A percentile compares a stretch with the other conserved stretches of the same genome.
phyloP scores from a whole-genome alignment of 2,113 vertebrate species.

The Elephas maximus region DNA sequence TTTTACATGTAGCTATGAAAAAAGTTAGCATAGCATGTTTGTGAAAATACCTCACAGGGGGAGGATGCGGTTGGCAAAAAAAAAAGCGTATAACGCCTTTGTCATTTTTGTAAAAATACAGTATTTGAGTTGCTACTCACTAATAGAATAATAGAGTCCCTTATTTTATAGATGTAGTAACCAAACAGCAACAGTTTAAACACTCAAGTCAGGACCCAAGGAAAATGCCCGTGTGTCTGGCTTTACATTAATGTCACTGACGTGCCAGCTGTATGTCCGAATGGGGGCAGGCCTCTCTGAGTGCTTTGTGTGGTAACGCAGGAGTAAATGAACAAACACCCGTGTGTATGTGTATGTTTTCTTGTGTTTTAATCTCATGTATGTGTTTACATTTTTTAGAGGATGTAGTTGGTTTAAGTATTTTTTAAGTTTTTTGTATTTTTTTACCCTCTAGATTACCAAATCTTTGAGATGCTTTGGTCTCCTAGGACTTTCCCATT shows the following conservation, averaged over 20 bases:
- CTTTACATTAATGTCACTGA: background rate
- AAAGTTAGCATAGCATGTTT: no score
- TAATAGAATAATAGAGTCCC: background rate
- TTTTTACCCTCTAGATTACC: background rate
- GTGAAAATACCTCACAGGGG: no score
- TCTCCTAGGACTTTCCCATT: background rate
- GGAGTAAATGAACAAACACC: background rate
- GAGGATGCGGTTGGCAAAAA: no score
- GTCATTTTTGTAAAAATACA: no score
- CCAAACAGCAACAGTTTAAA: background rate
- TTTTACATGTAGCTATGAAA: no score
- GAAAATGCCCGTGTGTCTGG: background rate
- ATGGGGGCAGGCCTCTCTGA: background rate
- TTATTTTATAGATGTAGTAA: background rate
- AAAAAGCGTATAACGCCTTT: no score
- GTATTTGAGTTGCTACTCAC: background rate
- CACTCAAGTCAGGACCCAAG: background rate
- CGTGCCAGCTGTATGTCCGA: accelerated
- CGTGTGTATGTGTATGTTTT: no score
- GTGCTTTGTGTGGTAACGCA: background rate
- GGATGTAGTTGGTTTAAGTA: background rate
- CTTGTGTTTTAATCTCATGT: background rate
- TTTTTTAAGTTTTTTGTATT: background rate
- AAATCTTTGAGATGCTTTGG: background rate
- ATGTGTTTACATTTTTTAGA: background rate